phyloP scores from a whole-genome alignment of 2,797 vertebrate species.

The Phrynocephalus vlangalii region DNA sequence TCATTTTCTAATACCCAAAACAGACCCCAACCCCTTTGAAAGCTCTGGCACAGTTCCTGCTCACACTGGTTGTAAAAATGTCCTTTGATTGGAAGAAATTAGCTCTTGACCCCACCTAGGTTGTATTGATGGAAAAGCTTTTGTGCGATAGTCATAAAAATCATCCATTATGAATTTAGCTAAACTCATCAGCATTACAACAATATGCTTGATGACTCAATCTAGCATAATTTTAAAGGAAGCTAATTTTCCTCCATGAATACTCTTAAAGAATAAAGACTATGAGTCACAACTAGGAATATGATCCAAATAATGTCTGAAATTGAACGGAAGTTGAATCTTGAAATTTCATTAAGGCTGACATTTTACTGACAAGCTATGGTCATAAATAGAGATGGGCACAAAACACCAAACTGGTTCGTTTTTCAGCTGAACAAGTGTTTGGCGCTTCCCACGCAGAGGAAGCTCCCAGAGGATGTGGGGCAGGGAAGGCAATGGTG shows the following conservation, averaged over 20 bases:
- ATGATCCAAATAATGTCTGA: conserved; percentile 30
- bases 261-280: conserved; percentile 11
- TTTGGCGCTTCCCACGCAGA: too few relatives aligned
- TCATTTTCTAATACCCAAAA: conserved; percentile 1
- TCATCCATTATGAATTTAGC: conserved; percentile 32
- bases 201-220: conserved; percentile 58
- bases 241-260: conserved; percentile 9
- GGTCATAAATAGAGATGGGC: too few relatives aligned
- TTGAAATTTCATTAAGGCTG: conserved; percentile 20
- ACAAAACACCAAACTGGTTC: too few relatives aligned
- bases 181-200: conserved; percentile 47
- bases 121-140: neutral
- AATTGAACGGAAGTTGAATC: conserved; percentile 42
- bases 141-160: conserved; percentile 5
- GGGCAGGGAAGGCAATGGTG: too few relatives aligned
- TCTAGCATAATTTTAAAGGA: conserved; percentile 43
- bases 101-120: neutral
- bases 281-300: conserved; percentile 45
- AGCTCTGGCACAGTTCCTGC: neutral
- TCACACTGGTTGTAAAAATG: neutral
- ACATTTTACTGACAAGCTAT: neutral
- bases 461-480: too few relatives aligned
- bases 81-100: neutral
- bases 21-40: neutral
- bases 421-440: too few relatives aligned